Percentiles rank a stretch among this genome's conserved stretches.
phyloP scores from a whole-genome alignment of 2,113 vertebrate species.

The Telmatochromis bifrenatus region DNA sequence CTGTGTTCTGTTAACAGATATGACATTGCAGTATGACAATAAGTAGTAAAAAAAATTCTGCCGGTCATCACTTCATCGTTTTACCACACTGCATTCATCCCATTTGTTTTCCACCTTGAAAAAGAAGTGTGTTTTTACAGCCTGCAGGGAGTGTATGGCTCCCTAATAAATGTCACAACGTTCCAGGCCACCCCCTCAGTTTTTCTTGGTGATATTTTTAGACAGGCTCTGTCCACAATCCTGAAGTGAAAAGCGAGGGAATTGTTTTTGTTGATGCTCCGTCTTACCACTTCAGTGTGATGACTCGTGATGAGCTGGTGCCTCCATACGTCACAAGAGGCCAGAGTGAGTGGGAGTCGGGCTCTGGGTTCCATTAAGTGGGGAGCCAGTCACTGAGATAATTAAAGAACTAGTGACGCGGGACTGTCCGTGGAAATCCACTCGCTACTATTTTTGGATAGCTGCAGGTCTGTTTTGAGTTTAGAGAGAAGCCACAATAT shows the following conservation, averaged over 20 bases:
- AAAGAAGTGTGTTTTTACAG: slow-evolving; percentile 43
- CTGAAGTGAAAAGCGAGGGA: slow-evolving; percentile 46
- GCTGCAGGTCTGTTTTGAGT: slow-evolving; percentile 60
- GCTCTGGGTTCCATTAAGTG: slow-evolving; percentile 64
- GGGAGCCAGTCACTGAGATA: slow-evolving; percentile 39
- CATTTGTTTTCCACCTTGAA: slow-evolving; percentile 50
- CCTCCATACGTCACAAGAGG: slow-evolving; percentile 61
- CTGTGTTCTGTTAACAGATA: not conserved
- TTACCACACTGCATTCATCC: slow-evolving; percentile 32
- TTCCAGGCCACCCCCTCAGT: slow-evolving; percentile 40
- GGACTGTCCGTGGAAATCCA: slow-evolving; percentile 53
- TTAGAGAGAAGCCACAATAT: slow-evolving; percentile 62
- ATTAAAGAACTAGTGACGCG: slow-evolving; percentile 38
- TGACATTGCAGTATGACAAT: not conserved
- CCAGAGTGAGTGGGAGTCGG: slow-evolving; percentile 62
- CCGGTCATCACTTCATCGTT: slow-evolving; percentile 3
- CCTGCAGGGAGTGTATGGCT: slow-evolving; percentile 42
- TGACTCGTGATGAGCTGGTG: slow-evolving; percentile 62
- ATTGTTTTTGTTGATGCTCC: slow-evolving; percentile 62
- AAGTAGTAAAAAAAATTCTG: not conserved
- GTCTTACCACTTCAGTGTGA: slow-evolving; percentile 61
- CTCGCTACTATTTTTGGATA: slow-evolving; percentile 57
- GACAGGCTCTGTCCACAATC: slow-evolving; percentile 32
- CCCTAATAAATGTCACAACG: slow-evolving; percentile 56
- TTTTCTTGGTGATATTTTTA: slow-evolving; percentile 66